Percentiles rank a stretch among this genome's conserved stretches.
These are phyloP conservation scores for Scleropages formosus DNA, from an alignment of 2,797 vertebrate genomes.

Conservation along the genomic window DNA sequence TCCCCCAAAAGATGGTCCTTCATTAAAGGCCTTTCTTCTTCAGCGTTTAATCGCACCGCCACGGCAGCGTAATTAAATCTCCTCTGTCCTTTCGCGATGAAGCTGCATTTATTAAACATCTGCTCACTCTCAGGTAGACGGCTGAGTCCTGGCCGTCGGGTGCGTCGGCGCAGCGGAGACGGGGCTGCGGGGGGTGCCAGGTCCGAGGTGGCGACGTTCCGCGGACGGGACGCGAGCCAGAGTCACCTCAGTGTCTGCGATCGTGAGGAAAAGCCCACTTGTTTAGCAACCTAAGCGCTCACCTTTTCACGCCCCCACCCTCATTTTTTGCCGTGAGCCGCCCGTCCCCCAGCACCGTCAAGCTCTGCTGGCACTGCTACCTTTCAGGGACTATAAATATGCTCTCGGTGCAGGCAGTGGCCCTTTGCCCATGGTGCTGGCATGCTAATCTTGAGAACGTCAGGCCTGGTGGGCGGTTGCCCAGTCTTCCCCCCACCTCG, in stretches of 20 bases:
- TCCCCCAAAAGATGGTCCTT: not conserved
- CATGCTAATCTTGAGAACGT: no score
- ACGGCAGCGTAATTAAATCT: slow-evolving; percentile 25
- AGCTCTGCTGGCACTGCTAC: no score
- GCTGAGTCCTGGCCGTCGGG: slow-evolving; percentile 8
- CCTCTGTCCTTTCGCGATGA: not conserved
- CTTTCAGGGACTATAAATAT: no score
- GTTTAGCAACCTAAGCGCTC: no score
- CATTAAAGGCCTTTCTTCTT: slow-evolving; percentile 42
- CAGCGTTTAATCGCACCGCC: slow-evolving; percentile 28
- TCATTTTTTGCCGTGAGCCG: no score
- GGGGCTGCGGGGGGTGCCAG: not conserved
- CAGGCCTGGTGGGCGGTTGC: not conserved
- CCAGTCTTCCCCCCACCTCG: slow-evolving; percentile 17
- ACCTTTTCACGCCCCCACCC: no score
- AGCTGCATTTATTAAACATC: slow-evolving; percentile 6
- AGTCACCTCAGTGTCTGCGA: no score
- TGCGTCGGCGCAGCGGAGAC: not conserved
- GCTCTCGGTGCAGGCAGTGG: no score
- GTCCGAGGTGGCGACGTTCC: not conserved
- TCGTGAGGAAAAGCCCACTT: no score
- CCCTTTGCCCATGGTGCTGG: no score
- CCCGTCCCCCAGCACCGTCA: no score
- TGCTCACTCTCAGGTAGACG: not conserved
- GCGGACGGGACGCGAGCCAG: no score